Base-by-base conservation (phyloP, 2,888 invertebrate genomes). In the Mellilla xanthometata region DNA sequence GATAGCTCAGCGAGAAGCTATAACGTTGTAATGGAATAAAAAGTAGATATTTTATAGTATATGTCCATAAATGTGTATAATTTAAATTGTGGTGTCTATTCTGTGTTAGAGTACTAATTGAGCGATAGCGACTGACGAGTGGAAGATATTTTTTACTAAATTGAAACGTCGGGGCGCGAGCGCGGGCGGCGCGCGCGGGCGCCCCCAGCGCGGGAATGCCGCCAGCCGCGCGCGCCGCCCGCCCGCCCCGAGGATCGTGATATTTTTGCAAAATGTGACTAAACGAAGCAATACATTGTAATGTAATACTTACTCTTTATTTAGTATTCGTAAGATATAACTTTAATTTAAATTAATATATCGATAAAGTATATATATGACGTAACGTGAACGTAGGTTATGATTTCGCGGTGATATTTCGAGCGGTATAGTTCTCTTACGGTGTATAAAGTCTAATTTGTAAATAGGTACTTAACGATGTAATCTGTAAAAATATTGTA, bases 271-370 rank as follows among this genome's bases (percentile, higher is more conserved):
- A 91, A 91, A 92, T 91, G 92, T 93, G 92, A 93, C 91, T 91
- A 88, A 93, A 91, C 90, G 90, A 93, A 94, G 93, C 93, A 94
- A 93, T 93, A 93, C 93, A 91, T 91, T 92, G 91, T 93, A 93
- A 92, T 92, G 91, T 91, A 86, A 88, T 88, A 86, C 90, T 91
- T 90, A 91, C 76, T 84, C 82, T 85, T 84, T 83, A 85, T 85
- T 84, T 86, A 84, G 76, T 78, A 73, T 76, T 68, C 66, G 56
- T 87, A 88, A 85, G 85, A 72, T 83, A 80, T 85, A 84, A 71
- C 81, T 82, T 81, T 76, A 58, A 62, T 85, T 84, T 80, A 68
- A 76, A 72, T 70, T 70, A 68, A 75, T 74, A 72, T 76, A 79
- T 47, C 27, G 35, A 41, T 47, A 41, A 57, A 36, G 23, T 36